Conservation (phyloP, 2,888 invertebrate genomes). For the Leptopilina myrica region DNA sequence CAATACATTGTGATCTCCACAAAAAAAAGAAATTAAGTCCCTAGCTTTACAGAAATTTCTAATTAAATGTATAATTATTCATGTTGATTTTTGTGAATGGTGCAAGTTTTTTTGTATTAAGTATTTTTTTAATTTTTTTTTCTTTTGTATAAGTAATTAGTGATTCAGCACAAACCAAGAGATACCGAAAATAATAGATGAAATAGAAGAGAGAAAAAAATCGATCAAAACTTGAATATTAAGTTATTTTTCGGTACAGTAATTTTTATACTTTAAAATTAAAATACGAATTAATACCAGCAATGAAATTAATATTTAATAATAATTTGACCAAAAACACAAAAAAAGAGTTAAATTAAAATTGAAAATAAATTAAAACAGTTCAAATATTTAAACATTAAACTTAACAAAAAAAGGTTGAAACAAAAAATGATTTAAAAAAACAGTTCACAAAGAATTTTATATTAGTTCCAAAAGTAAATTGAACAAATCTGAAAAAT, state of each 20-base stretch:
- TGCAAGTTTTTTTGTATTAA: constrained; percentile 1
- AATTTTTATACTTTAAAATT: neutral
- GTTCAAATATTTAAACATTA: neutral
- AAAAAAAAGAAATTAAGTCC: neutral
- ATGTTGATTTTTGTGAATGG: constrained; percentile 33
- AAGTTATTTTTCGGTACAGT: neutral
- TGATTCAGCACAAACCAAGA: neutral
- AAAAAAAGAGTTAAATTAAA: neutral
- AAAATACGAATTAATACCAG: neutral
- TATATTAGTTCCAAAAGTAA: too few species aligned
- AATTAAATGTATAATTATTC: constrained; percentile 6
- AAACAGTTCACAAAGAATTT: too few species aligned
- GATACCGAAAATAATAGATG: neutral
- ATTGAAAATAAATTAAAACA: neutral
- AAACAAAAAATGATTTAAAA: constrained; percentile 20
- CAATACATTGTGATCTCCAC: neutral
- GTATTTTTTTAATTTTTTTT: neutral
- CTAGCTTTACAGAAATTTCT: constrained; percentile 28
- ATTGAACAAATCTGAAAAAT: too few species aligned
- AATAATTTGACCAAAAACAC: neutral
- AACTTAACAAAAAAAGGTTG: neutral
- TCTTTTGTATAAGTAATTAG: neutral
- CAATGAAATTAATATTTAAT: neutral
- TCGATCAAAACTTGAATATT: neutral
- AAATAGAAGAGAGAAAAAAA: neutral